Conservation (phyloP, 1,140 invertebrate species). For the Aphaenogaster rudis region DNA sequence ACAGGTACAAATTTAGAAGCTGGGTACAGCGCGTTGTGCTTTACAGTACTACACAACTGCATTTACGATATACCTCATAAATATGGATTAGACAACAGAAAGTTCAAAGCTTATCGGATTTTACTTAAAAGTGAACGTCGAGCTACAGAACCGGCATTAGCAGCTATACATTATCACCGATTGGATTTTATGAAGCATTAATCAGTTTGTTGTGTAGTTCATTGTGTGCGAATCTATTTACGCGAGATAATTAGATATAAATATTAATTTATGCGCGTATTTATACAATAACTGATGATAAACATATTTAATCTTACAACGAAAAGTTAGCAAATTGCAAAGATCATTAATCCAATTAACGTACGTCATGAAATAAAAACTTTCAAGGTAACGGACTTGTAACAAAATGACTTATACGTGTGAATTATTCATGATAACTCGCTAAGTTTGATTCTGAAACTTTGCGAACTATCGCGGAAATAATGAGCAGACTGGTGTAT, state of each 20-base stretch:
- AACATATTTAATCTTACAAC: not conserved
- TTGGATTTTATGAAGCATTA: slow-evolving; percentile 15
- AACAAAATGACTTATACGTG: slow-evolving; percentile 32
- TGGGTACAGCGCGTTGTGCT: not conserved
- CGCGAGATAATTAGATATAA: not conserved
- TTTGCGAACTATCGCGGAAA: slow-evolving; percentile 47
- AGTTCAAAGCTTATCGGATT: slow-evolving; percentile 52
- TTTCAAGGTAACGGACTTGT: not conserved
- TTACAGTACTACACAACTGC: too few species aligned
- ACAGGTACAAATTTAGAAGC: slow-evolving; percentile 9
- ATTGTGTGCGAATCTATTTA: not conserved
- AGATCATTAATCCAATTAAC: not conserved
- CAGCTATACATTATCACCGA: not conserved
- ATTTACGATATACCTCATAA: slow-evolving; percentile 44
- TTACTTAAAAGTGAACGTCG: slow-evolving; percentile 16
- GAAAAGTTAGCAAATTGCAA: not conserved
- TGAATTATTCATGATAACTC: slow-evolving; percentile 68
- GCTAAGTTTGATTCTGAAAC: slow-evolving; percentile 56
- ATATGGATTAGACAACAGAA: slow-evolving; percentile 41
- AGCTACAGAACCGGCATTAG: not conserved
- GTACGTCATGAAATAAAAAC: slow-evolving; percentile 31
- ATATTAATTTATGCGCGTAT: not conserved
- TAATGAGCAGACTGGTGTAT: slow-evolving; percentile 23
- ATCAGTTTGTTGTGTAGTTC: not conserved
- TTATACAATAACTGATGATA: not conserved